Evolutionary conservation across 2,797 vertebrate genomes (phyloP).

Genomic region (Hirundo rustica): DNA sequence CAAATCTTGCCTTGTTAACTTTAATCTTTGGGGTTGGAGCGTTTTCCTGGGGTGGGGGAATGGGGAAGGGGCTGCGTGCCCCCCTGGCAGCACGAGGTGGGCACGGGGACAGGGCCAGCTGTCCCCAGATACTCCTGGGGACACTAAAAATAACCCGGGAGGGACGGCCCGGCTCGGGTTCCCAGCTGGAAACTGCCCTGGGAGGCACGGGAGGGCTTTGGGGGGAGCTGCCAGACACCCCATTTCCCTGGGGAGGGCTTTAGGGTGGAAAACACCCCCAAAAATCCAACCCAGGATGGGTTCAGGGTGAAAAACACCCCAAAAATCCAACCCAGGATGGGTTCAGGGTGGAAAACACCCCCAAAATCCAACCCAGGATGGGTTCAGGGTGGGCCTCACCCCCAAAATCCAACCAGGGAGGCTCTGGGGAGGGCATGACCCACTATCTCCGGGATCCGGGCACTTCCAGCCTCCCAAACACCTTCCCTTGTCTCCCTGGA

Average conservation of each 20-base stretch:
- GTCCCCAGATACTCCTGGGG: neutral
- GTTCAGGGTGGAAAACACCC: too few relatives aligned
- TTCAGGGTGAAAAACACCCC: neutral
- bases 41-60: neutral
- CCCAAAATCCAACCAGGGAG: neutral
- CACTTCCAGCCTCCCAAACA: neutral
- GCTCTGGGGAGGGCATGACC: too few relatives aligned
- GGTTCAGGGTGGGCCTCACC: too few relatives aligned
- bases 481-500: too few relatives aligned
- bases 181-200: neutral
- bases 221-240: neutral
- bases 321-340: too few relatives aligned
- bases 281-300: too few relatives aligned
- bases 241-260: neutral
- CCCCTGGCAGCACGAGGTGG: neutral
- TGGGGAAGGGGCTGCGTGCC: neutral
- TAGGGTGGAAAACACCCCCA: neutral
- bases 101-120: neutral
- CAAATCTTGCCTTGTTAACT: neutral
- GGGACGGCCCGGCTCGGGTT: neutral
- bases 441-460: fast-evolving
- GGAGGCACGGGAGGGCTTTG: neutral
- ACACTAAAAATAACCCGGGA: neutral
- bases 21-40: fast-evolving
- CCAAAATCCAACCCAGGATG: too few relatives aligned